phyloP scores from a whole-genome alignment of 1,140 invertebrate genomes.

The Arctopsyche grandis region DNA sequence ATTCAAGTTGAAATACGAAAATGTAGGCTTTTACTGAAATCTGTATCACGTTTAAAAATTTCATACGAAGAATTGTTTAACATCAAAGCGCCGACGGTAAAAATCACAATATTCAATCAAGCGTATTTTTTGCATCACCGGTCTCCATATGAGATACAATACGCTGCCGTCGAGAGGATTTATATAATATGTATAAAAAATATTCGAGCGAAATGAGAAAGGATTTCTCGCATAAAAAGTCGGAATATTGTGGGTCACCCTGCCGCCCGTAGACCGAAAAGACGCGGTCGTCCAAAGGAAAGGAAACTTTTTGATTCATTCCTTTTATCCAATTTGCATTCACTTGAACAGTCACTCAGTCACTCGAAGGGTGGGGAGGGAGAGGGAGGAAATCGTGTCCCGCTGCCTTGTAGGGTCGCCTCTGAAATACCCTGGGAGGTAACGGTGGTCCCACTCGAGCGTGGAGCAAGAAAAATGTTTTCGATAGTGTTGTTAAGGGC shows the following conservation, averaged over 20 bases:
- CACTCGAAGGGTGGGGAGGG: conserved; percentile 41
- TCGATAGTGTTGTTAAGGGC: conserved; percentile 52
- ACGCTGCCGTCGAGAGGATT: background rate
- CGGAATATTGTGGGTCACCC: background rate
- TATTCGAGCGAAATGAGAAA: background rate
- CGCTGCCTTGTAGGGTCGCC: conserved; percentile 15
- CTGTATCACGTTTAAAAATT: background rate
- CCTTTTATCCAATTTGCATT: conserved; percentile 56
- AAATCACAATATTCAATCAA: conserved; percentile 23
- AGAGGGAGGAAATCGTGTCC: conserved; percentile 7
- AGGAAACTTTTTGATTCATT: conserved; percentile 55
- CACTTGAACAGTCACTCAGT: conserved; percentile 55
- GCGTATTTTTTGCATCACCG: conserved; percentile 2
- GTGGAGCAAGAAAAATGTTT: conserved; percentile 49
- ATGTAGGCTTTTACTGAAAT: background rate
- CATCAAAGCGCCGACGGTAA: conserved; percentile 2
- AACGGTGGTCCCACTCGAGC: conserved; percentile 5
- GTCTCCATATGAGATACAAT: background rate
- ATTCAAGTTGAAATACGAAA: background rate
- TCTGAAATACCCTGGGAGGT: background rate
- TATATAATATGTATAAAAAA: background rate
- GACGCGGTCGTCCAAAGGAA: conserved; percentile 45
- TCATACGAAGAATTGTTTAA: background rate
- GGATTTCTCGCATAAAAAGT: background rate
- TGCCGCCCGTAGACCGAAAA: conserved; percentile 34